A percentile compares a stretch with the other conserved stretches of the same genome.
Conservation (phyloP, 2,797 vertebrate species). For the Lagocephalus sceleratus region DNA sequence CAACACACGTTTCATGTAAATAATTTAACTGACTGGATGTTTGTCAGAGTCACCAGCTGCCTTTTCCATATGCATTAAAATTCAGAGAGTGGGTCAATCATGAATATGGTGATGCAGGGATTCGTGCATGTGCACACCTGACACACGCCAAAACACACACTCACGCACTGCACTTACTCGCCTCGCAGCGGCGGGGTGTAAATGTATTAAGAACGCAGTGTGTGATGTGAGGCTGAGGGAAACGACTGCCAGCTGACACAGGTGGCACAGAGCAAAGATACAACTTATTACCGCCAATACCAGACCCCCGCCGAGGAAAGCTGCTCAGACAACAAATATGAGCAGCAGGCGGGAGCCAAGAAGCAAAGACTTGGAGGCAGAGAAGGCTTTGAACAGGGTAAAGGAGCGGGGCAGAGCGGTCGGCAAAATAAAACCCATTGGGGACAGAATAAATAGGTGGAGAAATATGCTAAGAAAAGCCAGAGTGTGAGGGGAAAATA, state of each 20-base stretch:
- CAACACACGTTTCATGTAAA: conserved; percentile 8
- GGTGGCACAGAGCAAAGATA: conserved; percentile 63
- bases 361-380: conserved; percentile 25
- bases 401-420: conserved; percentile 3
- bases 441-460: background rate
- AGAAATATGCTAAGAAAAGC: conserved; percentile 10
- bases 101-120: conserved; percentile 28
- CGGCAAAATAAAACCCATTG: conserved; percentile 11
- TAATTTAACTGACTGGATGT: conserved; percentile 14
- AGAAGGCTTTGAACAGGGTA: conserved; percentile 21
- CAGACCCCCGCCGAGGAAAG: conserved; percentile 47
- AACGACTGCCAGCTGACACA: conserved; percentile 59
- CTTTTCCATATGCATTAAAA: conserved; percentile 47
- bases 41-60: conserved; percentile 33
- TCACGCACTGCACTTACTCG: conserved; percentile 24
- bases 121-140: conserved; percentile 9
- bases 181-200: conserved; percentile 51
- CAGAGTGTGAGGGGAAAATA: conserved; percentile 1
- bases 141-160: conserved; percentile 32
- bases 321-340: conserved; percentile 60
- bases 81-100: conserved; percentile 42
- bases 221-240: conserved; percentile 48
- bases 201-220: conserved; percentile 59
- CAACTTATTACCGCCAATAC: conserved; percentile 63
- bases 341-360: conserved; percentile 34